Conservation (phyloP, 2,797 vertebrate genomes). For the Gadopsis marmoratus region DNA sequence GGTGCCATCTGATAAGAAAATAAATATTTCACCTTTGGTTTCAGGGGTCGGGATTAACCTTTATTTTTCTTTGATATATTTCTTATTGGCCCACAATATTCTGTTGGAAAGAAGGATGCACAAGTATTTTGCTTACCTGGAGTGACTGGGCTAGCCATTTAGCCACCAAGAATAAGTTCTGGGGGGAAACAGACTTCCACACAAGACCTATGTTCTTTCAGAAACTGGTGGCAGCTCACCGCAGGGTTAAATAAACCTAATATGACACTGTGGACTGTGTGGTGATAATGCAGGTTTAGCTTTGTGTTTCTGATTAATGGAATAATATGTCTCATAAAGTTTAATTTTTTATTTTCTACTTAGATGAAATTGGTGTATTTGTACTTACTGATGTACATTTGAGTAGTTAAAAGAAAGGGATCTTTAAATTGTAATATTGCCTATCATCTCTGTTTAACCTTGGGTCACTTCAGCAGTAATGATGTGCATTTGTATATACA, state of each 20-base stretch:
- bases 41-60: background rate
- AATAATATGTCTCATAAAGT: background rate
- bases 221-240: background rate
- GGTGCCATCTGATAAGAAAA: background rate
- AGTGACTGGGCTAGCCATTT: too few relatives aligned
- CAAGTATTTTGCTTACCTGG: background rate
- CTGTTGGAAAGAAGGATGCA: too few relatives aligned
- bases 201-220: background rate
- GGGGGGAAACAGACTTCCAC: background rate
- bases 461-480: background rate
- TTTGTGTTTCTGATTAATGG: background rate
- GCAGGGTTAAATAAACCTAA: background rate
- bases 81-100: background rate
- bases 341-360: background rate
- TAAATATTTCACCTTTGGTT: background rate
- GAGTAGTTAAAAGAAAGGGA: background rate
- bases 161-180: background rate
- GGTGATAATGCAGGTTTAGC: background rate
- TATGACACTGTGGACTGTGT: background rate
- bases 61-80: background rate
- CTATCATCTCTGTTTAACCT: background rate
- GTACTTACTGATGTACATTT: background rate
- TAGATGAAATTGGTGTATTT: background rate
- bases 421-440: background rate
- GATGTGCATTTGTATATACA: background rate